Base-by-base conservation (phyloP, 2,797 vertebrate species). In the Phylloscopus collybita region DNA sequence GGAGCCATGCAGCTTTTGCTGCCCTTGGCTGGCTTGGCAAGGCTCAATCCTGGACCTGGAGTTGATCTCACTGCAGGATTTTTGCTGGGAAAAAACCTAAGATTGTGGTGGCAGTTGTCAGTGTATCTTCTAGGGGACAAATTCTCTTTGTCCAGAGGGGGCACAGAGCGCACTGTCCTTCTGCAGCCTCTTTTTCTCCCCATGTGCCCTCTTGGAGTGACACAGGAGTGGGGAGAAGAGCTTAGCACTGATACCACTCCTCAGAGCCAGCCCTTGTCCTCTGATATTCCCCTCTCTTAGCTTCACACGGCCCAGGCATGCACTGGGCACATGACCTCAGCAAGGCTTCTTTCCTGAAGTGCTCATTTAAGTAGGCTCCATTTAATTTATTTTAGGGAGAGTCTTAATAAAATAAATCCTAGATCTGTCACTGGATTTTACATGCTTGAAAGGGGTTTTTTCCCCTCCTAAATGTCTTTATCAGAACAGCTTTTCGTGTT, bases 401-500 rank as follows among this genome's bases (percentile, higher is more conserved):
- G 93, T 88, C 96, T 97, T 97, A 96, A 88, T 93, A 95, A 97
- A 97, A 97, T 95, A 95, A 96, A 87, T 93, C 93, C 95, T 97
- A 97, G 92, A 94, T 97, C 97, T 98, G 96, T 97, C 96, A 96
- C 96, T 93, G 95, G 97, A 96, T 96, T 97, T 97, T 96, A 86
- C 87, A 60, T 96, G 86, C 83, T 92, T 20, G 9, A 79, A 95
- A 94, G 96, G 96, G 67, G 0, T 2, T 88, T 92, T 92, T 94
- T 89, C 9, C 73, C 91, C 90, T 97, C 95, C 93, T 97, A 93
- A 97, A 96, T 96, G 93, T 97, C 97, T 97, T 97, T 97, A 96
- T 96, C 76, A n/a, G 97, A 98, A 97, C 97, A 98, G 98, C 97
- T 98, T 98, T 98, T 97, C 94, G 0, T 97, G 95, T 97, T 98